A percentile compares a stretch with the other conserved stretches of the same genome.
Evolutionary conservation across 2,797 vertebrate species (phyloP).

Genomic region (Notoglanidium macrostoma): DNA sequence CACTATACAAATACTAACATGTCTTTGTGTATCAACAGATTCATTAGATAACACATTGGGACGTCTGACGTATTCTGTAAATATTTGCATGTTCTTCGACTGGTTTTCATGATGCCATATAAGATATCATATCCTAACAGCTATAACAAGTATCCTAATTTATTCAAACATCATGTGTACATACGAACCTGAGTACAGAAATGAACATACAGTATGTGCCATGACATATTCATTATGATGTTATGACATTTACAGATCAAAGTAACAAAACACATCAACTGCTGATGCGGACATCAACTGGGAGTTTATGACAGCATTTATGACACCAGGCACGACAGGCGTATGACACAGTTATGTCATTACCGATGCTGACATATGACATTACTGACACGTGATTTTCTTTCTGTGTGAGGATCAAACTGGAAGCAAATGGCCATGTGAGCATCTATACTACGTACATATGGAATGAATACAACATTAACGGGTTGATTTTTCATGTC

Average conservation of each 20-base stretch:
- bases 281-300: background rate
- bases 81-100: background rate
- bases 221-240: background rate
- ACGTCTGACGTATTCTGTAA: background rate
- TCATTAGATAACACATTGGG: background rate
- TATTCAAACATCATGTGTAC: background rate
- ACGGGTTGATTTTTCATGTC: background rate
- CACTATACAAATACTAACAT: background rate
- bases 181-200: background rate
- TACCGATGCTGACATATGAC: background rate
- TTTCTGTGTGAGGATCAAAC: background rate
- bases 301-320: background rate
- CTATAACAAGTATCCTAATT: background rate
- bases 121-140: background rate
- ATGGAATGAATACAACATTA: background rate
- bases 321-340: background rate
- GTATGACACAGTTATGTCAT: background rate
- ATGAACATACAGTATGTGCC: background rate
- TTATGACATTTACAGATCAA: conserved; percentile 6
- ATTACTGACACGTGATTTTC: background rate
- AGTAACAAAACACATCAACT: background rate
- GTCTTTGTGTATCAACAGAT: background rate
- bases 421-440: background rate
- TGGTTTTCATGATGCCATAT: background rate
- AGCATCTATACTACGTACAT: background rate